phyloP scores from a whole-genome alignment of 2,113 vertebrate genomes.

The Chunga burmeisteri region DNA sequence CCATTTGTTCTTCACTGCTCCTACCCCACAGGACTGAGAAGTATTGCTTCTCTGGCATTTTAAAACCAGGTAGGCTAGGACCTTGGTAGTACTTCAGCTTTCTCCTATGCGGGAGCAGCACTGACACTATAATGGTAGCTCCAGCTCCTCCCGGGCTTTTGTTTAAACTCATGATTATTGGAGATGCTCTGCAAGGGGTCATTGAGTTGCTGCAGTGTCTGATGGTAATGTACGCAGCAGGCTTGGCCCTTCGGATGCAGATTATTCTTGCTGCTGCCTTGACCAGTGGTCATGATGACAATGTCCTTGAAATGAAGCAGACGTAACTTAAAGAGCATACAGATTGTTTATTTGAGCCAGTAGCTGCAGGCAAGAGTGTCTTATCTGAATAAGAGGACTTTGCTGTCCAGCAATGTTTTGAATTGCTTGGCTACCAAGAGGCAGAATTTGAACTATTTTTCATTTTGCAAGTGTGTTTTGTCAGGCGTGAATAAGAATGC shows the following conservation, averaged over 20 bases:
- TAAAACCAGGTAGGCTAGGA: neutral
- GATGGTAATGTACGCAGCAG: conserved; percentile 18
- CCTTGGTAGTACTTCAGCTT: neutral
- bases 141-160: neutral
- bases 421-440: neutral
- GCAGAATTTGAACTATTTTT: neutral
- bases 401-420: neutral
- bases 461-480: neutral
- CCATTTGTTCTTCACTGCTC: neutral
- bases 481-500: neutral
- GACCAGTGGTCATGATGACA: neutral
- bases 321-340: neutral
- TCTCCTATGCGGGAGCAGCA: neutral
- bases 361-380: conserved; percentile 12
- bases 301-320: conserved; percentile 22
- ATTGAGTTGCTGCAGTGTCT: neutral
- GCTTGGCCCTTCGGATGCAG: neutral
- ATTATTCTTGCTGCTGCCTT: conserved; percentile 28
- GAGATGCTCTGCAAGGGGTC: conserved; percentile 32
- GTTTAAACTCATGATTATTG: neutral
- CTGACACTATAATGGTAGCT: neutral
- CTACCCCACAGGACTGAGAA: neutral
- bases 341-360: neutral
- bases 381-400: neutral
- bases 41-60: neutral